Evolutionary conservation across 2,113 vertebrate genomes (phyloP), one percentile per base, ranked within the genome.

Genomic region (Piprites chloris): DNA sequence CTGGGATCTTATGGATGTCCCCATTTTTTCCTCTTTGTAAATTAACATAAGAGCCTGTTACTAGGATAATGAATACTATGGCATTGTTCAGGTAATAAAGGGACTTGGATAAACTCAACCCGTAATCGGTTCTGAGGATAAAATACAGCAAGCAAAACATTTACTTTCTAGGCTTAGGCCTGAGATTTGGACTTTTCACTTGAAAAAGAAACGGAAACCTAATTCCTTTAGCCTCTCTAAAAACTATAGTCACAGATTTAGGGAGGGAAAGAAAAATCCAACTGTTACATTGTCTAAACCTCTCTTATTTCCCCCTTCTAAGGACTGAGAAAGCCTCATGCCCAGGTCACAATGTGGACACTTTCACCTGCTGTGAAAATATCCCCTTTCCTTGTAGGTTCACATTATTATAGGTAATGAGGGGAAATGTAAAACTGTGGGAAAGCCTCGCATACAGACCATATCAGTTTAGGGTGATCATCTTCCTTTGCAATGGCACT

Each of bases 361-460:
- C 68, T 79, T 58, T 15, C 8, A 17, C 7, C 32, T 62, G 14
- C 11, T 42, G 12, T 35, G 28, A 44, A n/a, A 76, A 56, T 12
- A 19, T 0, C 6, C 1, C 2, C 15, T 44, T 69, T 39, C 9
- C 74, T 74, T 71, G 16, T 12, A 74, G 49, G 5, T 61, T 91
- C 47, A 74, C 13, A 5, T 3, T 81, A 52, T 37, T 30, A 21
- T 7, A 73, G 21, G 12, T n/a, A 37, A 21, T 3, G 4, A 17
- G 9, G 9, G 15, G 19, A 77, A 49, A 50, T 0, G 0, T 17
- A 23, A 78, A 81, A 69, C 27, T 8, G 42, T 3, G 4, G 12
- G 30, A 74, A 68, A 84, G 16, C 15, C 16, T 74, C 27, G 58
- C 1, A 1, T 9, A 32, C 2, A 28, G 39, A 30, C 11, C 1